A percentile compares a stretch with the other conserved stretches of the same genome.
phyloP scores from a whole-genome alignment of 1,140 invertebrate genomes.

The Anagrus nilaparvatae region DNA sequence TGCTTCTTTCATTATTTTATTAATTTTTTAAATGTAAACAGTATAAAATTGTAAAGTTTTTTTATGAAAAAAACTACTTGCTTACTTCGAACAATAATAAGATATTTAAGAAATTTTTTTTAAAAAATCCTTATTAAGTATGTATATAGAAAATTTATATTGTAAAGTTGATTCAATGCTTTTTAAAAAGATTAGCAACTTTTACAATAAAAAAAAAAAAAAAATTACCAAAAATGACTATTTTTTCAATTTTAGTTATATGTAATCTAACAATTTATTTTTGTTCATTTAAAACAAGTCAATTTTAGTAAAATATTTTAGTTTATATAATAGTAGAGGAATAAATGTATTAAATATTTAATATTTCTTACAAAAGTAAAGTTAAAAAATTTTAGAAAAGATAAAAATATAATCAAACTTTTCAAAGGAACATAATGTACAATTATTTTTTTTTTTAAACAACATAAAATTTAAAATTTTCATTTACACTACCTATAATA shows the following conservation, averaged over 20 bases:
- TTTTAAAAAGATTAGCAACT: neutral
- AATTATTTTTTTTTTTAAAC: constrained; percentile 2
- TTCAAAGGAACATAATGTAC: neutral
- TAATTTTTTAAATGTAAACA: neutral
- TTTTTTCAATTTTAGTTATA: too few relatives aligned
- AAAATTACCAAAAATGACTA: neutral
- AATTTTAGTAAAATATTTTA: neutral
- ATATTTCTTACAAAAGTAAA: neutral
- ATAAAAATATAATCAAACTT: neutral
- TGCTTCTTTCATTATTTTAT: neutral
- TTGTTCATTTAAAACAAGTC: neutral
- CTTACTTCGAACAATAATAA: too few relatives aligned
- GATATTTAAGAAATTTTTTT: too few relatives aligned
- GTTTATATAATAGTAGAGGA: neutral
- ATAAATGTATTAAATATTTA: neutral
- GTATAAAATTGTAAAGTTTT: neutral
- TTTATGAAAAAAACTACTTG: neutral
- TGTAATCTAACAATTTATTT: too few relatives aligned
- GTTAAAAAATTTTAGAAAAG: too few relatives aligned
- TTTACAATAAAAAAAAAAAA: neutral
- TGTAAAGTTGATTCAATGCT: neutral
- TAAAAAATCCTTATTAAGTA: too few relatives aligned
- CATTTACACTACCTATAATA: constrained; percentile 16
- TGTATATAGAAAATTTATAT: neutral
- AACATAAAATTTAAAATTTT: constrained; percentile 15